Evolutionary conservation across 2,888 invertebrate genomes (phyloP).

Genomic region (Drosophila longiperda): DNA sequence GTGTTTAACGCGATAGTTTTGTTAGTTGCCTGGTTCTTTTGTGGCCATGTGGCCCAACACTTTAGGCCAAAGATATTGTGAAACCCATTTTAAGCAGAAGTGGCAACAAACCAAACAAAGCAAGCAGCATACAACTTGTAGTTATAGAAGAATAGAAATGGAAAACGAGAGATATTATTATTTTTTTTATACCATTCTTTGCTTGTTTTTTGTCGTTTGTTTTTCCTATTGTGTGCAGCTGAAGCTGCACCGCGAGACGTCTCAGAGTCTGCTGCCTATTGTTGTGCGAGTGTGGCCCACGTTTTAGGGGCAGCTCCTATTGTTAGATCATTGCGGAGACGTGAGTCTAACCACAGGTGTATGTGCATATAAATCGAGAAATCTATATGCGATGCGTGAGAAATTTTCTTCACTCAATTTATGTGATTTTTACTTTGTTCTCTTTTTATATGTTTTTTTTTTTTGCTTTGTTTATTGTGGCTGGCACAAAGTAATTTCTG

Average conservation of each 20-base stretch:
- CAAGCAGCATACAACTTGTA: conserved; percentile 19
- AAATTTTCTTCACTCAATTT: conserved; percentile 61
- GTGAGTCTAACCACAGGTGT: conserved; percentile 69
- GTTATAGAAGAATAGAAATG: conserved; percentile 53
- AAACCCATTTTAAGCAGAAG: conserved; percentile 72
- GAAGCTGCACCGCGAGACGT: conserved; percentile 69
- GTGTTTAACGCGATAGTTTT: conserved; percentile 68
- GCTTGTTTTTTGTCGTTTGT: conserved; percentile 36
- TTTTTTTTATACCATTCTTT: conserved; percentile 35
- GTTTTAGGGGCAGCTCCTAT: conserved; percentile 63
- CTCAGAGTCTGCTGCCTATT: conserved; percentile 53
- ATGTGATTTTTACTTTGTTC: conserved; percentile 50
- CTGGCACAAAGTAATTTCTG: conserved; percentile 38
- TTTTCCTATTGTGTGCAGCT: conserved; percentile 49
- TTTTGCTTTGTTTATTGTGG: conserved; percentile 18
- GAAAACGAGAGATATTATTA: conserved; percentile 68
- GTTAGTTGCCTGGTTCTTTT: conserved; percentile 29
- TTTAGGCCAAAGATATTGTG: conserved; percentile 66
- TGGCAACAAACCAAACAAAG: conserved; percentile 33
- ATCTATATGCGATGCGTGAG: conserved; percentile 66
- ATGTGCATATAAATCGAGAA: conserved; percentile 41
- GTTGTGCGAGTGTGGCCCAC: conserved; percentile 59
- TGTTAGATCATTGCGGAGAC: conserved; percentile 46
- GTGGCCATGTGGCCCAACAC: conserved; percentile 67
- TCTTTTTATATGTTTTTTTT: conserved; percentile 25